A percentile compares a stretch with the other conserved stretches of the same genome.
Evolutionary conservation across 2,797 vertebrate genomes (phyloP).

Genomic region (Oryzias sinensis): DNA sequence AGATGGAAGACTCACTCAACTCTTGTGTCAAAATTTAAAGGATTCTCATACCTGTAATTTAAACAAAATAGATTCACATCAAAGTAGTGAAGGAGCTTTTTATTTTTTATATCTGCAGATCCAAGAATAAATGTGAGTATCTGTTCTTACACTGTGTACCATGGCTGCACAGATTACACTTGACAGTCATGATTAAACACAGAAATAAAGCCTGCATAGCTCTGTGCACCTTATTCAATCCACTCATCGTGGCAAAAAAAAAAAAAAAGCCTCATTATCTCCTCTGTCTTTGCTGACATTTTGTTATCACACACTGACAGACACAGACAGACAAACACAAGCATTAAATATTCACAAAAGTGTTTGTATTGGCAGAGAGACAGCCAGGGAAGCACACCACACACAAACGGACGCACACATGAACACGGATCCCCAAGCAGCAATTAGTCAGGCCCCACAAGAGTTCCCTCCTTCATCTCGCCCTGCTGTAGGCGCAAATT

Average conservation of each 20-base stretch:
- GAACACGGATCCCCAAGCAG: slow-evolving; percentile 57
- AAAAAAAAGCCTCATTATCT: slow-evolving; percentile 64
- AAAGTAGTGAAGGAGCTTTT: too few species aligned
- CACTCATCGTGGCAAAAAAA: slow-evolving; percentile 40
- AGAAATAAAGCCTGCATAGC: slow-evolving; percentile 37
- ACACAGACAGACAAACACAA: slow-evolving; percentile 65
- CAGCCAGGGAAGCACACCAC: slow-evolving; percentile 30
- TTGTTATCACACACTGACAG: slow-evolving; percentile 73
- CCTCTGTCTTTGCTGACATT: slow-evolving; percentile 71
- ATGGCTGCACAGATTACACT: slow-evolving; percentile 34
- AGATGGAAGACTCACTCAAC: too few species aligned
- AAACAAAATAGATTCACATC: too few species aligned
- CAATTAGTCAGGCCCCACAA: slow-evolving; percentile 67
- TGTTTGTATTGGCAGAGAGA: slow-evolving; percentile 64
- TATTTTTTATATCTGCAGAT: too few species aligned
- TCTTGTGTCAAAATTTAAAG: too few species aligned
- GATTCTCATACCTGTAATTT: too few species aligned
- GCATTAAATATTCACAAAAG: slow-evolving; percentile 72
- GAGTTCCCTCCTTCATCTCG: slow-evolving; percentile 51
- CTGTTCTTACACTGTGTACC: slow-evolving; percentile 19
- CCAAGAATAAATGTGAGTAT: slow-evolving; percentile 26
- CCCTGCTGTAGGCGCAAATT: slow-evolving; percentile 69
- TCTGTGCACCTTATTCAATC: slow-evolving; percentile 47
- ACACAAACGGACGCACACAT: slow-evolving; percentile 14
- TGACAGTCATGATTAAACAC: slow-evolving; percentile 45